Base-by-base conservation (phyloP, 2,113 vertebrate species). In the Elephantulus edwardii region DNA sequence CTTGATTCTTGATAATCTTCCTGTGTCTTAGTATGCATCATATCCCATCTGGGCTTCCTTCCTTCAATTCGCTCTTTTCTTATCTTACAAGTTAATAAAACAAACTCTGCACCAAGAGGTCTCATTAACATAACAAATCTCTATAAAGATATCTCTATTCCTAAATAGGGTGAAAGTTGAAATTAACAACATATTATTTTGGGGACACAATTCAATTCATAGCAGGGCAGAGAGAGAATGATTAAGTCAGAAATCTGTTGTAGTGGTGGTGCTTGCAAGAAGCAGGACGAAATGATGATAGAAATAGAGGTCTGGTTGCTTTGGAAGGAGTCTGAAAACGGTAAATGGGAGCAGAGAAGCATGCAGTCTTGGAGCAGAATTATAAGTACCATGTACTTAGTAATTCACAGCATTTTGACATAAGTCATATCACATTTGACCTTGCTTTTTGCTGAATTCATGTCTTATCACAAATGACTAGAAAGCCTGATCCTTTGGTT, bases 391-490 rank as follows among this genome's bases (percentile, higher is more conserved):
- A 30, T 17, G 60, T 33, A 76, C 58, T 80, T 70, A 56, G 71
- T 83, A 85, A 93, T 86, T 94, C 80, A 93, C 19, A 77, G 90
- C 56, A 83, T 72, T 26, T 60, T 71, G 68, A 56, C 8, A 26
- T 68, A 84, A 82, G 84, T 77, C 82, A 86, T 93, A 78, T 92
- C 79, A 66, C 72, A 60, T 91, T 84, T 88, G 89, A 79, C 42
- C 81, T 74, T 80, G 48, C n/a, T 40, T 80, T 95, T 85, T 80
- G 42, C 71, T 89, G 89, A 93, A 91, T 66, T 89, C 90, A 76
- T 93, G 88, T 84, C 92, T 95, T 91, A 91, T 30, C 76, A 48
- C 52, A 58, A 89, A 91, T 86, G 78, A 90, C 90, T 81, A 58
- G 33, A 89, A 96, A 83, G 35, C 26, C 40, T 82, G 56, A 74